Conservation (phyloP, 2,113 vertebrate species). For the Cyprichromis sp. region DNA sequence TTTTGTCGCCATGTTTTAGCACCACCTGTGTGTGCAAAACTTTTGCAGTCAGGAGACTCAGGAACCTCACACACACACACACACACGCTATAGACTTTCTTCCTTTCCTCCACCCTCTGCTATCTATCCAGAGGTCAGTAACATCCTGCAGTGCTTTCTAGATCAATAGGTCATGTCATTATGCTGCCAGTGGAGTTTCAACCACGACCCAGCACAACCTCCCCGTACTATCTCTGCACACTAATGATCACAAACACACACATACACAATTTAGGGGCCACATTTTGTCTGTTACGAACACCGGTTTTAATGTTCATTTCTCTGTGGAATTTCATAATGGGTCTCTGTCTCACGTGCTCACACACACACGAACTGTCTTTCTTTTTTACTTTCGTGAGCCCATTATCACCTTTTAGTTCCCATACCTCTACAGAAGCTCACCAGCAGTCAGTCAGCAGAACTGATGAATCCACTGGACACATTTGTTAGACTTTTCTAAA, state of each 20-base stretch:
- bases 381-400: neutral
- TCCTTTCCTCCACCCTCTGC: neutral
- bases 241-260: conserved; percentile 25
- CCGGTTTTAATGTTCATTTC: neutral
- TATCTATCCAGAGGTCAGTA: conserved; percentile 33
- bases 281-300: neutral
- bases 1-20: neutral
- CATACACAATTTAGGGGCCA: neutral
- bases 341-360: neutral
- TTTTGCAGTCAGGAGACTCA: neutral
- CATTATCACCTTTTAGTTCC: neutral
- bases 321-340: neutral
- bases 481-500: neutral
- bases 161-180: conserved; percentile 59
- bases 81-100: neutral
- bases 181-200: conserved; percentile 38
- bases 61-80: neutral
- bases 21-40: neutral
- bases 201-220: conserved; percentile 20
- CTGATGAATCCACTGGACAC: neutral
- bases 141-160: conserved; percentile 7
- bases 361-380: neutral
- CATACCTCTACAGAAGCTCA: neutral
- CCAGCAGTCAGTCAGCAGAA: neutral
- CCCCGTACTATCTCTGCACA: conserved; percentile 27